Conservation (phyloP, 1,140 invertebrate species). For the Aleiodes sp. region DNA sequence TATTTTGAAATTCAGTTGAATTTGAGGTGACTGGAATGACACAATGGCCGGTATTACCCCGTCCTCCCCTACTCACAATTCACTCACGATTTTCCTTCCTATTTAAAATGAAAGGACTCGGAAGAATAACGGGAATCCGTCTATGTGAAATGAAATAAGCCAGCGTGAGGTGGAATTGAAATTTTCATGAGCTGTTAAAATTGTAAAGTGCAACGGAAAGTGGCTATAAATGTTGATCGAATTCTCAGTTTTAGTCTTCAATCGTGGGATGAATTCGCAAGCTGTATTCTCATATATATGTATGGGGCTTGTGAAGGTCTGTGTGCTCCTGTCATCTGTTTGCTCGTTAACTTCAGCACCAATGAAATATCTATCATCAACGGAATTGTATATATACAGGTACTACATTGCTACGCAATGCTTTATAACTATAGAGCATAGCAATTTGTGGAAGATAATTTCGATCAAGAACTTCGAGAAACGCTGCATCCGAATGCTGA, state of each 20-base stretch:
- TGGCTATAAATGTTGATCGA: not conserved
- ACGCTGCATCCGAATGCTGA: not conserved
- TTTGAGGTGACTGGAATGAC: too few relatives aligned
- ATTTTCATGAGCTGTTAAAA: not conserved
- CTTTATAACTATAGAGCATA: not conserved
- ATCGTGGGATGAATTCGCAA: not conserved
- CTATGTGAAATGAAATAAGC: not conserved
- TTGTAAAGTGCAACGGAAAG: not conserved
- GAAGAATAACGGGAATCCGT: not conserved
- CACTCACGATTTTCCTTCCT: too few relatives aligned
- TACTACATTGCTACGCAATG: too few relatives aligned
- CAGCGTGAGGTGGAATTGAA: too few relatives aligned
- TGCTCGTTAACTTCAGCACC: conserved; percentile 5
- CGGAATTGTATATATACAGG: not conserved
- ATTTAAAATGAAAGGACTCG: too few relatives aligned
- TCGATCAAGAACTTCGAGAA: not conserved
- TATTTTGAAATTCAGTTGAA: too few relatives aligned
- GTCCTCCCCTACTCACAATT: too few relatives aligned
- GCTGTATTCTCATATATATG: not conserved
- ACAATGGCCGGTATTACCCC: too few relatives aligned
- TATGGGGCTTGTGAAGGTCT: not conserved
- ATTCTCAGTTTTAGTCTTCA: not conserved
- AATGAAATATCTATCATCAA: conserved; percentile 13
- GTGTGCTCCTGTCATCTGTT: not conserved
- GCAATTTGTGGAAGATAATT: not conserved